Conservation (phyloP, 2,888 invertebrate species). For the Andrena trimmerana region DNA sequence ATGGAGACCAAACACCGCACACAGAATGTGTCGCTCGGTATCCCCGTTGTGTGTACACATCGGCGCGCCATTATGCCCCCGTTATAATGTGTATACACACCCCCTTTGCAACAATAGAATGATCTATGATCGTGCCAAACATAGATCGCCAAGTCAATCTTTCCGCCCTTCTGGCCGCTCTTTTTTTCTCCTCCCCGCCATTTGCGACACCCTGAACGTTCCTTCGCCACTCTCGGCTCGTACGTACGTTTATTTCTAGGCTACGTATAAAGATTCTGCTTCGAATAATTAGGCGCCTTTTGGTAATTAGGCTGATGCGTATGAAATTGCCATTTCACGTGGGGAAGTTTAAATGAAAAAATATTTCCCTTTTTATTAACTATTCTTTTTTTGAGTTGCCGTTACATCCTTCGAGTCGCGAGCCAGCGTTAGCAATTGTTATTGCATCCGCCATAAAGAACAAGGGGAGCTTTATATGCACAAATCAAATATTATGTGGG, state of each 20-base stretch:
- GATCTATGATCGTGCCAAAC: conserved; percentile 75
- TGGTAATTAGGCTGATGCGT: no score
- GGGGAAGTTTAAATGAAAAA: no score
- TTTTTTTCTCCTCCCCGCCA: conserved; percentile 19
- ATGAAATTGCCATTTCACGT: no score
- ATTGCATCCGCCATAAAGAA: no score
- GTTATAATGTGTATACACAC: conserved; percentile 81
- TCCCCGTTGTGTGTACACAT: conserved; percentile 80
- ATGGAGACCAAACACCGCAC: conserved; percentile 85
- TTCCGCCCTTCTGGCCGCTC: conserved; percentile 49
- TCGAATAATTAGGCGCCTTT: no score
- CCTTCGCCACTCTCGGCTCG: conserved; percentile 2
- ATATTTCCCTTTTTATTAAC: no score
- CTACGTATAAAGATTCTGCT: background rate
- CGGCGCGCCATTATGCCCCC: conserved; percentile 71
- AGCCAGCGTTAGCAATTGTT: no score
- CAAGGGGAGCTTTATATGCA: no score
- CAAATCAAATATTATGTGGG: no score
- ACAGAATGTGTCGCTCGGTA: conserved; percentile 74
- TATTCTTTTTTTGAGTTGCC: no score
- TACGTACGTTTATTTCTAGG: background rate
- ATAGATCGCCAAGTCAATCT: conserved; percentile 66
- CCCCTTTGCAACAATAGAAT: conserved; percentile 79
- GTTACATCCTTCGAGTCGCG: no score
- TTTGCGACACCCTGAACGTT: background rate